Evolutionary conservation across 2,113 vertebrate genomes (phyloP), one percentile per base, ranked within the genome.

Genomic region (Callorhinus ursinus): DNA sequence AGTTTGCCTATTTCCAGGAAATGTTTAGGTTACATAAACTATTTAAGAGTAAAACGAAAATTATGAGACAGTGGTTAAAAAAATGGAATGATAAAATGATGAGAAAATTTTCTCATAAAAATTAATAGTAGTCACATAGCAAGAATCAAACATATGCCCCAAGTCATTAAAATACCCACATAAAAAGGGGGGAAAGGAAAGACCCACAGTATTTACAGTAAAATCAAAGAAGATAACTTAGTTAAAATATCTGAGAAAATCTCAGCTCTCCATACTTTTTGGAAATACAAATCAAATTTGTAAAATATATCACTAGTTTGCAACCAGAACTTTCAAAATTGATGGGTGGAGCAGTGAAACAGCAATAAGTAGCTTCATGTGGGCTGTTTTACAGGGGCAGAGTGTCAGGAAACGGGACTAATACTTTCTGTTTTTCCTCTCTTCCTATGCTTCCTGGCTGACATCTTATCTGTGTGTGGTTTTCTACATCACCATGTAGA

Each of bases 371-470:
- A 26, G 53, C 74, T 92, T 72, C 61, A 90, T 19, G 33, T 36
- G 74, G 74, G 42, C 63, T 81, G 26, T n/a, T 53, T 22, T 12
- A 24, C 61, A 16, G 49, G 67, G 49, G n/a, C 90, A 80, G 86
- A 83, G 55, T 74, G 74, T 24, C 82, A 95, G 95, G 94, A 96
- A 96, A 90, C 46, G 28, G 42, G 61, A 67, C 90, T 89, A 93
- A 96, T 67, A 61, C 65, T 87, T 97, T 93, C 96, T 95, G 93
- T 9, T 95, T 96, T 84, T 87, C 95, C 84, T 95, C 67, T 95
- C 61, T 92, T 95, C 87, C 87, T 53, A 57, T 74, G 72, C 53
- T 96, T 97, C 95, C 84, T 95, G 95, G 88, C n/a, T 95, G 26
- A 88, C n/a, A 36, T 93, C 67, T 95, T 96, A 94, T 95, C 89